Evolutionary conservation across 2,113 vertebrate genomes (phyloP).

Genomic region (mouse (Mus musculus)): DNA sequence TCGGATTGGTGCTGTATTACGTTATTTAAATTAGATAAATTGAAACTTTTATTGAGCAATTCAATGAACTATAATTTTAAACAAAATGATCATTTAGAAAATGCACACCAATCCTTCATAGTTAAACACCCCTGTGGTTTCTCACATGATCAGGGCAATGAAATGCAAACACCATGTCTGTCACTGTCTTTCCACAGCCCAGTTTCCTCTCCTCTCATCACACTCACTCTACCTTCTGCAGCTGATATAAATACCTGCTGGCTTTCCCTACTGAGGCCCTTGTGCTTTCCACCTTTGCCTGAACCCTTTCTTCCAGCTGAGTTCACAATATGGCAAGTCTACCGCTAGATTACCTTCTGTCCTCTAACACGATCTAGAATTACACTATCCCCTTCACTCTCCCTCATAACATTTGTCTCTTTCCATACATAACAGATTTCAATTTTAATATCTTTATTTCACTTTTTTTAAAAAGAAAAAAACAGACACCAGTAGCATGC

Average conservation of each 20-base stretch:
- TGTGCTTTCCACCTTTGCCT: background rate
- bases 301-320: background rate
- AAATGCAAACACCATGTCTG: background rate
- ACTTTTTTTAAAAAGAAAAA: background rate
- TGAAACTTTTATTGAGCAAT: constrained; percentile 2
- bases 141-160: background rate
- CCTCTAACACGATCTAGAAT: background rate
- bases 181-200: background rate
- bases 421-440: background rate
- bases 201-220: background rate
- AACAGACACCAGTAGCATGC: background rate
- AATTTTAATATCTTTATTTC: background rate
- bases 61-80: background rate
- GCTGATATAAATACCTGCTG: background rate
- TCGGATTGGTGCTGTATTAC: background rate
- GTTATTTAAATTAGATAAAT: constrained; percentile 8
- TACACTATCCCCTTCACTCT: background rate
- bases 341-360: background rate
- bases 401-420: background rate
- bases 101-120: background rate
- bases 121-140: background rate
- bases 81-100: background rate
- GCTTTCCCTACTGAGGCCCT: background rate
- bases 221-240: background rate
- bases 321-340: background rate